A percentile compares a stretch with the other conserved stretches of the same genome.
phyloP scores from a whole-genome alignment of 1,140 invertebrate genomes.

The Drosophila pandora region DNA sequence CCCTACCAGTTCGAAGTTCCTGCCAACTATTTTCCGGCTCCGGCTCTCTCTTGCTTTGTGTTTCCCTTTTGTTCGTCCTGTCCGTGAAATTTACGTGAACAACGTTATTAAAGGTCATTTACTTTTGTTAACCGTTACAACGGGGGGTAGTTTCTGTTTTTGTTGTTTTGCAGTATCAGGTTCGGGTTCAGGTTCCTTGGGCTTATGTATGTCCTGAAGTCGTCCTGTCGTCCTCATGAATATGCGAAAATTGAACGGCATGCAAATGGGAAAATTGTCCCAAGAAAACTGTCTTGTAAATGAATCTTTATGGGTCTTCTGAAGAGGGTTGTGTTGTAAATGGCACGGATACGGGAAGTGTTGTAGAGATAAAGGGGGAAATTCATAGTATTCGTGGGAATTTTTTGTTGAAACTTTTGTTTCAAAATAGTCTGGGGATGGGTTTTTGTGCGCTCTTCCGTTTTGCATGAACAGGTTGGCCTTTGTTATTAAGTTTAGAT shows the following conservation, averaged over 20 bases:
- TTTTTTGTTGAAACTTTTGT: slow-evolving; percentile 48
- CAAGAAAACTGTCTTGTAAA: slow-evolving; percentile 56
- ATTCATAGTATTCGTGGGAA: slow-evolving; percentile 42
- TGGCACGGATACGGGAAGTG: slow-evolving; percentile 5
- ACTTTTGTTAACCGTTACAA: slow-evolving; percentile 38
- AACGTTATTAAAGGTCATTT: slow-evolving; percentile 71
- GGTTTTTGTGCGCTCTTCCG: slow-evolving; percentile 28
- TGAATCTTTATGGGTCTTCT: slow-evolving; percentile 59
- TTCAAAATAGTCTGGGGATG: slow-evolving; percentile 31
- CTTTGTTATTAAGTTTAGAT: slow-evolving; percentile 45
- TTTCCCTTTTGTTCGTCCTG: slow-evolving; percentile 18
- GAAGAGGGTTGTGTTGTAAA: slow-evolving; percentile 31
- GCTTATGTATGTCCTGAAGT: slow-evolving; percentile 12
- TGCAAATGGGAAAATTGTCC: slow-evolving; percentile 63
- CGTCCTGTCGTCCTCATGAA: slow-evolving; percentile 37
- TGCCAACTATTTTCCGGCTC: slow-evolving; percentile 7
- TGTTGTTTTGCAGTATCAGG: slow-evolving; percentile 23
- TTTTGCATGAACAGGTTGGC: slow-evolving; percentile 63
- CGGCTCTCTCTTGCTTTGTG: slow-evolving; percentile 17
- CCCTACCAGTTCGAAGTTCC: slow-evolving; percentile 18
- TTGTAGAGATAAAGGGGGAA: too few relatives aligned
- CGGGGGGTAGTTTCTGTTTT: slow-evolving; percentile 59
- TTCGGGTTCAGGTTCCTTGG: slow-evolving; percentile 13
- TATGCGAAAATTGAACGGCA: slow-evolving; percentile 69
- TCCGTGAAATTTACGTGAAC: slow-evolving; percentile 58